Conservation (phyloP, 1,140 invertebrate species). For the Oppia nitens region DNA sequence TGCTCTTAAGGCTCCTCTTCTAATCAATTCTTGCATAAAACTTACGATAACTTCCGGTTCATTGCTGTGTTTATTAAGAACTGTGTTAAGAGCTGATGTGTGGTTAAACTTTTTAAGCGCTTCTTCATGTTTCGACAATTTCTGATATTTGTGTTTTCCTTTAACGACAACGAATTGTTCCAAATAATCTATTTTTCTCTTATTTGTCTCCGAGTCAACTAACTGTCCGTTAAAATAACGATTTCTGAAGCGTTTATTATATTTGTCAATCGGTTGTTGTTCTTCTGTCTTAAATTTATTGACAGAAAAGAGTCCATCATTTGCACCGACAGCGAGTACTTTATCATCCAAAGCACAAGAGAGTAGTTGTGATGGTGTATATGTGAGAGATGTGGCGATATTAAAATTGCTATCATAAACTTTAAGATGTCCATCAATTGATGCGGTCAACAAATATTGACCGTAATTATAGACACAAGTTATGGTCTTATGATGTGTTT, state of each 20-base stretch:
- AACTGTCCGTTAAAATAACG: neutral
- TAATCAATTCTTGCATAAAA: slow-evolving; percentile 63
- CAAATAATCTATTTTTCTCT: neutral
- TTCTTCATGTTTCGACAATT: slow-evolving; percentile 8
- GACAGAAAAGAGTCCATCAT: slow-evolving; percentile 11
- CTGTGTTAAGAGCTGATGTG: slow-evolving; percentile 4
- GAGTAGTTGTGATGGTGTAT: slow-evolving; percentile 15
- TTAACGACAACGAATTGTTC: neutral
- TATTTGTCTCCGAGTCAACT: neutral
- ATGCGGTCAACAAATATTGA: slow-evolving; percentile 65
- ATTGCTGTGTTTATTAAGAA: slow-evolving; percentile 29
- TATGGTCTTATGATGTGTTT: slow-evolving; percentile 77
- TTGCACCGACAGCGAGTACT: slow-evolving; percentile 13
- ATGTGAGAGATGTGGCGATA: slow-evolving; percentile 7
- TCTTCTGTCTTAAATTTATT: slow-evolving; percentile 2
- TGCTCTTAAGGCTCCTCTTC: slow-evolving; percentile 26
- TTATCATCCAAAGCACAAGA: slow-evolving; percentile 8
- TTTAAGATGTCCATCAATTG: slow-evolving; percentile 49
- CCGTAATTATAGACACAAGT: slow-evolving; percentile 65
- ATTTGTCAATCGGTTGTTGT: neutral
- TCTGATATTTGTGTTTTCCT: neutral
- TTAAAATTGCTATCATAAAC: slow-evolving; percentile 14
- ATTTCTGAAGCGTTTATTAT: neutral
- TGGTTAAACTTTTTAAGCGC: slow-evolving; percentile 14
- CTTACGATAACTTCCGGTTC: slow-evolving; percentile 56